phyloP scores from a whole-genome alignment of 1,140 invertebrate genomes.

The Nasonia giraulti region DNA sequence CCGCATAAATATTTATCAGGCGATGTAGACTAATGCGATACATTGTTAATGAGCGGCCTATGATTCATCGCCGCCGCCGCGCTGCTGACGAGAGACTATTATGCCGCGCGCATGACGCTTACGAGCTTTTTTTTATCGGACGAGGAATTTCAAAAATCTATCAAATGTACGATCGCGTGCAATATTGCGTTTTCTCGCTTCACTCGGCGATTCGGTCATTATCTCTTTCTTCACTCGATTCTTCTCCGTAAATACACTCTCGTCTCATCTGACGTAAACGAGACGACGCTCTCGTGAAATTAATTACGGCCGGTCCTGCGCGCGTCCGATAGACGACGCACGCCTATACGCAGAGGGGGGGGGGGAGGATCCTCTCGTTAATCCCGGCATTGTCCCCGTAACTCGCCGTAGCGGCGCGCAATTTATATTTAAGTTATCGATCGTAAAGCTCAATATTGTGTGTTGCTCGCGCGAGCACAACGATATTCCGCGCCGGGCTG shows the following conservation, averaged over 20 bases:
- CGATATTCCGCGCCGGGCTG: background rate
- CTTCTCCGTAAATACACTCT: background rate
- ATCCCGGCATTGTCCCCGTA: background rate
- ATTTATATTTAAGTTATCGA: constrained; percentile 22
- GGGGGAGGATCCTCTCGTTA: background rate
- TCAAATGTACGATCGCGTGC: too few relatives aligned
- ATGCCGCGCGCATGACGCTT: background rate
- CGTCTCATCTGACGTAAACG: background rate
- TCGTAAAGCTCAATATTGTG: background rate
- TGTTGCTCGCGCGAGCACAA: background rate
- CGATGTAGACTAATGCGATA: constrained; percentile 17
- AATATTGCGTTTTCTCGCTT: background rate
- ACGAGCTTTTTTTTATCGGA: background rate
- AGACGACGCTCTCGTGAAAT: background rate
- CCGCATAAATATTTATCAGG: constrained; percentile 32
- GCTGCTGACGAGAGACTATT: background rate
- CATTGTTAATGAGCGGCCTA: constrained; percentile 19
- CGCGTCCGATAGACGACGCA: background rate
- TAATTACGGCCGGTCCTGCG: background rate
- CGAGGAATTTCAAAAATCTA: constrained; percentile 3
- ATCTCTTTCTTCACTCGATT: background rate
- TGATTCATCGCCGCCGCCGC: constrained; percentile 14
- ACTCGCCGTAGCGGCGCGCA: background rate
- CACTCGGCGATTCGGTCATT: background rate
- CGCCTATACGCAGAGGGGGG: too few relatives aligned